Conservation (phyloP, 2,888 invertebrate species). For the Athalia cordata region DNA sequence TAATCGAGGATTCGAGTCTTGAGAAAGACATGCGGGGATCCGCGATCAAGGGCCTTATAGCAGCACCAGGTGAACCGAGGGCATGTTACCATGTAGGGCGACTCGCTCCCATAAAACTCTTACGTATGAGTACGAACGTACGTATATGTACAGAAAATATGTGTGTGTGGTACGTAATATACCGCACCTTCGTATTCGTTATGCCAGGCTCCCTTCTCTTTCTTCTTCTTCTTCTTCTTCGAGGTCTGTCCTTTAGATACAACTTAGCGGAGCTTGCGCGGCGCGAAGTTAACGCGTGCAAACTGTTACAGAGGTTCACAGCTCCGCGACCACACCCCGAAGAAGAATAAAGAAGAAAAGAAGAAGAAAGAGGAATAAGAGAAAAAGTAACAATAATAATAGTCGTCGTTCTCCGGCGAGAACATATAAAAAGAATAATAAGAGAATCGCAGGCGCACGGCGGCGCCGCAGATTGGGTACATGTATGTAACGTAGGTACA, state of each 20-base stretch:
- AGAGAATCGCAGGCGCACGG: neutral
- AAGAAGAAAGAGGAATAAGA: neutral
- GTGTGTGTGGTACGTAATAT: slow-evolving; percentile 21
- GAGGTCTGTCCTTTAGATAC: neutral
- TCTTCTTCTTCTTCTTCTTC: neutral
- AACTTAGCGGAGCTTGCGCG: slow-evolving; percentile 53
- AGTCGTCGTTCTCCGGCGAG: neutral
- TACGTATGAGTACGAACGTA: slow-evolving; percentile 50
- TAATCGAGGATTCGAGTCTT: no score
- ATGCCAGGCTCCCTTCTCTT: slow-evolving; percentile 50
- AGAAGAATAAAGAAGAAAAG: slow-evolving; percentile 31
- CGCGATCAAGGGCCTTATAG: neutral
- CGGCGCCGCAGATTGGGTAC: neutral
- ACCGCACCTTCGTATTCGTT: slow-evolving; percentile 24
- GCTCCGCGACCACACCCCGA: slow-evolving; percentile 49
- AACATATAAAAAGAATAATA: slow-evolving; percentile 1
- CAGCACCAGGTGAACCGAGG: slow-evolving; percentile 49
- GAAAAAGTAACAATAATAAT: no score
- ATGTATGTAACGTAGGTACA: neutral
- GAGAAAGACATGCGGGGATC: neutral
- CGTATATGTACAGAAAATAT: slow-evolving; percentile 40
- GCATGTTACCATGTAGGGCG: slow-evolving; percentile 64
- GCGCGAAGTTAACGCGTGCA: slow-evolving; percentile 53
- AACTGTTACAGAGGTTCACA: slow-evolving; percentile 27
- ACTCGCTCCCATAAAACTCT: slow-evolving; percentile 65